Evolutionary conservation across 2,797 vertebrate genomes (phyloP).

Genomic region (Gorsachius magnificus): DNA sequence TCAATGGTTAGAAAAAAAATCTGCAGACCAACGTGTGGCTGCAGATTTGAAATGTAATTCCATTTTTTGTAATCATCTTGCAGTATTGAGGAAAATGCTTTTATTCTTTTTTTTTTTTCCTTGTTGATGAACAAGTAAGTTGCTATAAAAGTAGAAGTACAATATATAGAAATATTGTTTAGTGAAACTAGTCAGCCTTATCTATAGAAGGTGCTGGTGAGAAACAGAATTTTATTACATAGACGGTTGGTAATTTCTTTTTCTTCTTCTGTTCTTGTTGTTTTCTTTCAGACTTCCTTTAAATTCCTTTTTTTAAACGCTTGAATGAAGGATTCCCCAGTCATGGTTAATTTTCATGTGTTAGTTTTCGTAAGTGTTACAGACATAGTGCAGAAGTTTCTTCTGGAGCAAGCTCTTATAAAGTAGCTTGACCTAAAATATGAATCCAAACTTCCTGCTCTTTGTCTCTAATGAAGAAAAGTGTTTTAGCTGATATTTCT

Average conservation of each 20-base stretch:
- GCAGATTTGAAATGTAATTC: slow-evolving; percentile 73
- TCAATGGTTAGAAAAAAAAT: slow-evolving; percentile 73
- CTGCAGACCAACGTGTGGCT: slow-evolving; percentile 51
- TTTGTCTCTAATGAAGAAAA: slow-evolving; percentile 74
- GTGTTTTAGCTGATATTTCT: slow-evolving; percentile 63
- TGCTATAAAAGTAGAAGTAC: slow-evolving; percentile 55
- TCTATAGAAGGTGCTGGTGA: slow-evolving; percentile 64
- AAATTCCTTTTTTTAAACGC: neutral
- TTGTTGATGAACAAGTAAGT: slow-evolving; percentile 60
- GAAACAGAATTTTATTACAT: slow-evolving; percentile 45
- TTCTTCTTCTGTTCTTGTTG: neutral
- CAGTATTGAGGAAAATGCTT: slow-evolving; percentile 69
- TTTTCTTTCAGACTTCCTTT: neutral
- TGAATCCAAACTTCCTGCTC: slow-evolving; percentile 73
- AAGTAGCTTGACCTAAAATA: slow-evolving; percentile 74
- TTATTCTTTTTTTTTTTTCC: slow-evolving; percentile 43
- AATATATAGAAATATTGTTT: slow-evolving; percentile 54
- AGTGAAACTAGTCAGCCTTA: slow-evolving; percentile 60
- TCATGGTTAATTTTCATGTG: slow-evolving; percentile 56
- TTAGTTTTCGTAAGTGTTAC: slow-evolving; percentile 60
- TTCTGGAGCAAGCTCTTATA: slow-evolving; percentile 66
- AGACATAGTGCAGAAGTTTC: slow-evolving; percentile 72
- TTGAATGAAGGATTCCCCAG: slow-evolving; percentile 66
- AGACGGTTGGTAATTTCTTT: slow-evolving; percentile 37
- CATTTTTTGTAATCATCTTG: slow-evolving; percentile 76